A percentile compares a stretch with the other conserved stretches of the same genome.
phyloP scores from a whole-genome alignment of 2,113 vertebrate species.

The Prietella phreatophila region DNA sequence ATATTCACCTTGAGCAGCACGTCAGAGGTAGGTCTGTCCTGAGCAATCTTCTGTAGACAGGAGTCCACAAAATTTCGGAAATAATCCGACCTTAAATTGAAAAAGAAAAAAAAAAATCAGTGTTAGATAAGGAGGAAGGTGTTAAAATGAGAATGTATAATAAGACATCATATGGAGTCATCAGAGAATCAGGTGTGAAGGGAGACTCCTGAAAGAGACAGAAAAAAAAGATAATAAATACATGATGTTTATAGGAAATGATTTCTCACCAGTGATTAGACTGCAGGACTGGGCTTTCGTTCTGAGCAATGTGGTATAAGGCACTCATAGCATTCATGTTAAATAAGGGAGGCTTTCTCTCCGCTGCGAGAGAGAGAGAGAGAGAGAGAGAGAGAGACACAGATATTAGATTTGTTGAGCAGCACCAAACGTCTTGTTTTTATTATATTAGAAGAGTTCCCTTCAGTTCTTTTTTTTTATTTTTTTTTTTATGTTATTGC shows the following conservation, averaged over 20 bases:
- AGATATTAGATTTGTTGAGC: not conserved
- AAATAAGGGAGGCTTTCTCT: conserved; percentile 91
- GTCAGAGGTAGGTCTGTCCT: conserved; percentile 90
- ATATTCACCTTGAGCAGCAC: conserved; percentile 84
- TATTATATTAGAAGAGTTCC: not conserved
- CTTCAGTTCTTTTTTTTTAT: not conserved
- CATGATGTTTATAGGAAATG: not conserved
- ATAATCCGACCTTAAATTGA: conserved; percentile 82
- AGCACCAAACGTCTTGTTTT: not conserved
- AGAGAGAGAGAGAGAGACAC: conserved; percentile 38
- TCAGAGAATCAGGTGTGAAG: not conserved
- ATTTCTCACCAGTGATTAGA: conserved; percentile 86
- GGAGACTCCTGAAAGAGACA: conserved; percentile 13
- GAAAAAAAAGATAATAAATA: not conserved
- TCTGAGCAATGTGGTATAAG: conserved; percentile 97
- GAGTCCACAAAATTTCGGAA: conserved; percentile 93
- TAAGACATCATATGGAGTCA: not conserved
- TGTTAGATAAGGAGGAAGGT: not conserved
- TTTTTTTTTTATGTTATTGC: not conserved
- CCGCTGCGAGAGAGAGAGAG: conserved; percentile 70
- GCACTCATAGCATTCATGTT: conserved; percentile 98
- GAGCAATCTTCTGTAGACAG: conserved; percentile 89
- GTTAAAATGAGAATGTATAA: not conserved
- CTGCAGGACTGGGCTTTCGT: conserved; percentile 88
- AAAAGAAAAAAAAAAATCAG: not conserved